Evolutionary conservation across 1,140 invertebrate genomes (phyloP).

Genomic region (Hypothenemus hampei): DNA sequence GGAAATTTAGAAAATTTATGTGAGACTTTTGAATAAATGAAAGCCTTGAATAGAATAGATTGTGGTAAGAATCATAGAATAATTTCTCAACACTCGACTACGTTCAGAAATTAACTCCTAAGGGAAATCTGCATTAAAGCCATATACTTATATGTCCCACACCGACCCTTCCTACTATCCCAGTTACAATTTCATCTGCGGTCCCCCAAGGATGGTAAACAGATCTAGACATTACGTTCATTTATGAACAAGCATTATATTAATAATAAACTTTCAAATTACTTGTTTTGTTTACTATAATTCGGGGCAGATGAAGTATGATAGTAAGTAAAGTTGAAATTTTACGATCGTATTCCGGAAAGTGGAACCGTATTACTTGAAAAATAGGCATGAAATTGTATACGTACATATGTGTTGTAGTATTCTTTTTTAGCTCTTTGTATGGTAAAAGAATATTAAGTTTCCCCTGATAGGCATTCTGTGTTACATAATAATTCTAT

Average conservation of each 20-base stretch:
- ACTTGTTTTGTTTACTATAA: too few relatives aligned
- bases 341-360: too few relatives aligned
- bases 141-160: slow-evolving; percentile 15
- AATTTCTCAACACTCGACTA: slow-evolving; percentile 3
- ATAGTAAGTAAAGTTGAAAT: too few relatives aligned
- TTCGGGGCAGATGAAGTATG: too few relatives aligned
- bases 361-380: too few relatives aligned
- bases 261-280: background rate
- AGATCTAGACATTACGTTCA: slow-evolving; percentile 4
- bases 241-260: slow-evolving; percentile 4
- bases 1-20: too few relatives aligned
- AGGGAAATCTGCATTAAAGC: slow-evolving; percentile 23
- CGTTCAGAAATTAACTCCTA: slow-evolving; percentile 19
- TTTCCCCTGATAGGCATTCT: background rate
- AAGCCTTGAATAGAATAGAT: too few relatives aligned
- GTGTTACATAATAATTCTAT: background rate
- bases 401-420: too few relatives aligned
- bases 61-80: background rate
- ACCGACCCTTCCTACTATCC: slow-evolving; percentile 7
- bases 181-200: slow-evolving; percentile 16
- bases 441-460: background rate
- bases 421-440: background rate
- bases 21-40: too few relatives aligned
- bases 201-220: slow-evolving; percentile 14
- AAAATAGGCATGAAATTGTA: background rate